Percentiles rank a stretch among this genome's conserved stretches.
phyloP scores from a whole-genome alignment of 2,797 vertebrate genomes.

The Phaenicophaeus curvirostris region DNA sequence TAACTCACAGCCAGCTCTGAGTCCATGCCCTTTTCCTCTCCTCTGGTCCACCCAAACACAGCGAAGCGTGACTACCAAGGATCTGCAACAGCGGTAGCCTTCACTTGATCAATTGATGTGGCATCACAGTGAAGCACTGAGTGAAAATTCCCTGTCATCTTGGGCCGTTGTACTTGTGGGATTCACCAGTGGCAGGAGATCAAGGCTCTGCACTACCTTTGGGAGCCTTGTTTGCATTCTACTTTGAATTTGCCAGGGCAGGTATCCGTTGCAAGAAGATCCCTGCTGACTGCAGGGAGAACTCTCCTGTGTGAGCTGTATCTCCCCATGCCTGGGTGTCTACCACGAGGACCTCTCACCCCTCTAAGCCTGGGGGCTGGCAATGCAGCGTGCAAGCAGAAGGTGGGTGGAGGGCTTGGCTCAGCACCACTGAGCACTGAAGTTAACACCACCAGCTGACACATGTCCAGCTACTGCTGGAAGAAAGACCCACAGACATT shows the following conservation, averaged over 20 bases:
- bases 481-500: background rate
- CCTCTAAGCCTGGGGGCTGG: background rate
- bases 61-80: background rate
- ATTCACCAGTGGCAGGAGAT: rapidly evolving
- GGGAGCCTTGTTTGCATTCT: background rate
- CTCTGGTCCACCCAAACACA: background rate
- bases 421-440: background rate
- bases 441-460: background rate
- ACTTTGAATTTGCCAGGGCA: background rate
- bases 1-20: background rate
- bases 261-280: background rate
- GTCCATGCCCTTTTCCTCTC: background rate
- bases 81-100: rapidly evolving
- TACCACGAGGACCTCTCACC: background rate
- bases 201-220: background rate
- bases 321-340: background rate
- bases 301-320: background rate
- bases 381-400: background rate
- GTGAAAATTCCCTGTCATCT: background rate
- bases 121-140: rapidly evolving
- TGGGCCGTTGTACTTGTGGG: background rate
- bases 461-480: background rate
- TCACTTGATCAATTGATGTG: background rate
- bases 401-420: rapidly evolving
- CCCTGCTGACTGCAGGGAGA: background rate